phyloP scores from a whole-genome alignment of 2,113 vertebrate genomes.

The Podarcis muralis region DNA sequence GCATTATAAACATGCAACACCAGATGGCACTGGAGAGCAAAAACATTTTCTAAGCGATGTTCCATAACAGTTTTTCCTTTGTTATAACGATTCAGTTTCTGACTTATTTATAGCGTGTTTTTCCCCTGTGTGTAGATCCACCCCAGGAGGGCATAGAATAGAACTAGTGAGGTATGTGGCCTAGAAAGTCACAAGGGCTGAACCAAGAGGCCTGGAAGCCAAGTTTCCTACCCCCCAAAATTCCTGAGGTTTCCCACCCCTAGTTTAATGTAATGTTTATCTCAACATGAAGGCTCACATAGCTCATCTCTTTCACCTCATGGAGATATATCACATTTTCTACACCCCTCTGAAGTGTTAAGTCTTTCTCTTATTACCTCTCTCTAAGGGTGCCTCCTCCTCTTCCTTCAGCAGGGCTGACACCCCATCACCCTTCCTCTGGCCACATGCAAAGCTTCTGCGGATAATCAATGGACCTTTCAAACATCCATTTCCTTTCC shows the following conservation, averaged over 20 bases:
- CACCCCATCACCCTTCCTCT: slow-evolving; percentile 24
- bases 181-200: not conserved
- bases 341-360: not conserved
- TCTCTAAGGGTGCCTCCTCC: slow-evolving; percentile 33
- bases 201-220: not conserved
- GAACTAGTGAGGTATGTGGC: not conserved
- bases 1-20: too few species aligned
- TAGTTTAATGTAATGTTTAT: slow-evolving; percentile 3
- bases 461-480: slow-evolving; percentile 55
- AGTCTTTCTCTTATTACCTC: slow-evolving; percentile 30
- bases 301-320: not conserved
- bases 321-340: not conserved
- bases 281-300: not conserved
- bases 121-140: too few species aligned
- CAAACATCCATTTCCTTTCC: slow-evolving; percentile 42
- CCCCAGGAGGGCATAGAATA: too few species aligned
- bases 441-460: slow-evolving; percentile 41
- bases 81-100: too few species aligned
- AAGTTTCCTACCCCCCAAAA: not conserved
- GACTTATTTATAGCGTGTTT: too few species aligned
- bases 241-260: not conserved
- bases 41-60: too few species aligned
- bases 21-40: too few species aligned
- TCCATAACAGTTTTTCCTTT: too few species aligned
- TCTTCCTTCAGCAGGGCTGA: slow-evolving; percentile 18